Conservation (phyloP, 2,113 vertebrate species). For the Notechis scutatus region DNA sequence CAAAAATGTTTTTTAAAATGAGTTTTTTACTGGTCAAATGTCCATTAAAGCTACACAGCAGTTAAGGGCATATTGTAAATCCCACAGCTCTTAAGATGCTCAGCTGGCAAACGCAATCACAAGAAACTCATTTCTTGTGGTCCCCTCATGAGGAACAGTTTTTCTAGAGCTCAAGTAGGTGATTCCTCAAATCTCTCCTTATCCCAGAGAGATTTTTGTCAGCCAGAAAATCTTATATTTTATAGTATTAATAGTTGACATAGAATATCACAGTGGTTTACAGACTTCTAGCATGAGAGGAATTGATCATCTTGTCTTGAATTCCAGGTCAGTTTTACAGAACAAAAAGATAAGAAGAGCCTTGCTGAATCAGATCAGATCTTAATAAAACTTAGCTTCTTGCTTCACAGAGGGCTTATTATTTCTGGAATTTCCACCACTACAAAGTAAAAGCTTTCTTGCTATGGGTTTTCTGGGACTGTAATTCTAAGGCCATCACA, state of each 20-base stretch:
- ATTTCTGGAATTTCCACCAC: not conserved
- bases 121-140: not conserved
- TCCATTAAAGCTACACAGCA: not conserved
- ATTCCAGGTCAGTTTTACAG: not conserved
- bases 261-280: not conserved
- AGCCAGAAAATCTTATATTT: not conserved
- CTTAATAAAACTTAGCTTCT: not conserved
- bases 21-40: not conserved
- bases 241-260: not conserved
- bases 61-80: not conserved
- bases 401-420: not conserved
- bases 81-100: not conserved
- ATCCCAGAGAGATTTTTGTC: not conserved
- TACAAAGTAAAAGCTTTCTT: not conserved
- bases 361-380: not conserved
- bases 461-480: not conserved
- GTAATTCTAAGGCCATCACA: not conserved
- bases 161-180: not conserved
- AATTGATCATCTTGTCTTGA: not conserved
- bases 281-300: not conserved
- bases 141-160: not conserved
- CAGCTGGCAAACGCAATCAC: not conserved
- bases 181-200: not conserved
- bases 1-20: not conserved
- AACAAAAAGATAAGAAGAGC: not conserved